Conservation (phyloP, 2,888 invertebrate species). For the Ferrisia virgata region DNA sequence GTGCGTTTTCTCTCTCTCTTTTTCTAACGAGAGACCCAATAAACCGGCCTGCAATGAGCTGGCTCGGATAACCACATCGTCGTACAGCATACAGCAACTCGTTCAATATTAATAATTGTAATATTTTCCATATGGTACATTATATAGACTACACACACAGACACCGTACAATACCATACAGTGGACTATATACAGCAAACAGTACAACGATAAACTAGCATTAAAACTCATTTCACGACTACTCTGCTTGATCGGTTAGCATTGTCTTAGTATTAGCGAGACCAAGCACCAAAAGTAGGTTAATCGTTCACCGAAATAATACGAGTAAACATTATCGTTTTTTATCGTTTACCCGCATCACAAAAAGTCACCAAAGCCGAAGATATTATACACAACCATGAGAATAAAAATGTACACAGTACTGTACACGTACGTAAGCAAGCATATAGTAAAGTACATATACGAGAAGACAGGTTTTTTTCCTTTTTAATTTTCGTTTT, state of each 20-base stretch:
- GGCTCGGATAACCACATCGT: not conserved
- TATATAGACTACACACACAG: not conserved
- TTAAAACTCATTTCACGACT: constrained; percentile 17
- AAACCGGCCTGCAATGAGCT: not conserved
- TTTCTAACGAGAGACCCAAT: not conserved
- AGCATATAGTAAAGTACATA: too few species aligned
- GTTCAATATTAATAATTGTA: not conserved
- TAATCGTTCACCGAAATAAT: constrained; percentile 1
- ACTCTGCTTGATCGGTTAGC: not conserved
- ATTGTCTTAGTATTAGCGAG: not conserved
- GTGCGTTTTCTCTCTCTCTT: not conserved
- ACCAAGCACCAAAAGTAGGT: not conserved
- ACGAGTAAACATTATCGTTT: not conserved
- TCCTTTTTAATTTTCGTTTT: too few species aligned
- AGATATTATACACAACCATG: not conserved
- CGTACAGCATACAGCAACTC: not conserved
- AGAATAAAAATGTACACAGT: too few species aligned
- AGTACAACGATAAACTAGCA: not conserved
- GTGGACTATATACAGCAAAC: not conserved
- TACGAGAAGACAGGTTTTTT: not conserved
- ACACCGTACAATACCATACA: not conserved
- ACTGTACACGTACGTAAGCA: too few species aligned
- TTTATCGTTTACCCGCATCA: constrained; percentile 4
- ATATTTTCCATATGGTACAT: not conserved
- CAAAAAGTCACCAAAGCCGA: not conserved